Conservation (phyloP, 2,888 invertebrate species). For the Meloe dianella region DNA sequence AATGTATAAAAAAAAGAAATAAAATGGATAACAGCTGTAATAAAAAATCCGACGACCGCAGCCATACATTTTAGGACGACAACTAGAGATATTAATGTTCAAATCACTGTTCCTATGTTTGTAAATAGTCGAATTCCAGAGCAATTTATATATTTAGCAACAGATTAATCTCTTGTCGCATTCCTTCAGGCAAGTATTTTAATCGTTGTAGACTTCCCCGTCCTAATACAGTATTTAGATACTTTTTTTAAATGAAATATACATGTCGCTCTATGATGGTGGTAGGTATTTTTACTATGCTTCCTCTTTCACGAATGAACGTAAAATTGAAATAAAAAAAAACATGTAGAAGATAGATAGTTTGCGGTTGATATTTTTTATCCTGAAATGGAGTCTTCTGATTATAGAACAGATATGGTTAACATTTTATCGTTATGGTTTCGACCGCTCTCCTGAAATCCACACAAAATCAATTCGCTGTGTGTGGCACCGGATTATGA, state of each 20-base stretch:
- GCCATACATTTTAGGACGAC: slow-evolving; percentile 29
- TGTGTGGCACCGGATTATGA: slow-evolving; percentile 57
- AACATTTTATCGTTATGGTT: slow-evolving; percentile 13
- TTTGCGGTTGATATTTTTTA: slow-evolving; percentile 14
- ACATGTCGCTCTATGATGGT: slow-evolving; percentile 9
- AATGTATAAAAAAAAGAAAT: slow-evolving; percentile 8
- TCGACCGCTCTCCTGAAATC: slow-evolving; percentile 45
- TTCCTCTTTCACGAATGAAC: slow-evolving; percentile 18
- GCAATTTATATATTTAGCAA: slow-evolving; percentile 59
- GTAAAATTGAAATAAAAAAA: neutral
- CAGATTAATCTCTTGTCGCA: slow-evolving; percentile 58
- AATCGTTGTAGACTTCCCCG: slow-evolving; percentile 54
- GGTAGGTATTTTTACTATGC: slow-evolving; percentile 13
- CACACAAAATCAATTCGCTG: slow-evolving; percentile 50
- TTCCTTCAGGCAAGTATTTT: slow-evolving; percentile 54
- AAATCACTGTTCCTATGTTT: slow-evolving; percentile 52
- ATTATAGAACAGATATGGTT: slow-evolving; percentile 17
- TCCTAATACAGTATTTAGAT: slow-evolving; percentile 40
- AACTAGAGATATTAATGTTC: slow-evolving; percentile 47
- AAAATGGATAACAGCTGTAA: slow-evolving; percentile 26
- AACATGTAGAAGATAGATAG: slow-evolving; percentile 1
- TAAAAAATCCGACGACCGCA: slow-evolving; percentile 21
- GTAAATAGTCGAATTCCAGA: slow-evolving; percentile 57
- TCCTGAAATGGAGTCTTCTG: slow-evolving; percentile 12
- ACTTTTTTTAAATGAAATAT: slow-evolving; percentile 19